Percentiles rank a stretch among this genome's conserved stretches.
These are phyloP conservation scores for Endomychus coccineus DNA, from an alignment of 2,888 invertebrate genomes.

Conservation along the genomic window DNA sequence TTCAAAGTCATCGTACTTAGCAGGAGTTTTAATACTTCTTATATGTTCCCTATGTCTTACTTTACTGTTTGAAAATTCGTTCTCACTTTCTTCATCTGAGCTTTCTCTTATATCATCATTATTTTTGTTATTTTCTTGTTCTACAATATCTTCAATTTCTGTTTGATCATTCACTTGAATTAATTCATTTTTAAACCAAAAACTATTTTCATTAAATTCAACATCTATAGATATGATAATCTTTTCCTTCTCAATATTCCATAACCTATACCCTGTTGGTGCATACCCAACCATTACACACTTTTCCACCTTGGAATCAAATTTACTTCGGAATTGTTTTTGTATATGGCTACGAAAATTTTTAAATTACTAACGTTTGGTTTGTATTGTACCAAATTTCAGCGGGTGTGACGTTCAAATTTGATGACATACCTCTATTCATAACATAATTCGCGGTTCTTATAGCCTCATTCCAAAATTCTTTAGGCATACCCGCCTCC, in stretches of 20 bases:
- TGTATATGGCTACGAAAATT: constrained; percentile 15
- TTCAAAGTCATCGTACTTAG: constrained; percentile 14
- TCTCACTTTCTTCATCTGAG: not conserved
- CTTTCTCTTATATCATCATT: not conserved
- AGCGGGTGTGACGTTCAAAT: constrained; percentile 4
- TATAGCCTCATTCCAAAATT: constrained; percentile 3
- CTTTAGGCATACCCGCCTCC: constrained; percentile 4
- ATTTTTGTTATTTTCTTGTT: not conserved
- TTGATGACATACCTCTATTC: constrained; percentile 7
- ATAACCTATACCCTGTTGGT: constrained; percentile 16
- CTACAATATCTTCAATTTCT: not conserved
- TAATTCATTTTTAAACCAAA: no score
- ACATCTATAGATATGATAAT: constrained; percentile 10
- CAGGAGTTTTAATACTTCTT: constrained; percentile 5
- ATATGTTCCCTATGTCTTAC: constrained; percentile 6
- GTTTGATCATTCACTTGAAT: no score
- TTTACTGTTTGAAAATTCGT: not conserved
- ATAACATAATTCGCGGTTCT: constrained; percentile 12
- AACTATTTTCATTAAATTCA: constrained; percentile 6
- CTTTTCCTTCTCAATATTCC: constrained; percentile 15
- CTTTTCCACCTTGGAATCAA: constrained; percentile 15
- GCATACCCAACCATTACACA: constrained; percentile 19
- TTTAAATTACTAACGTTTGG: constrained; percentile 9
- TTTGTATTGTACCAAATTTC: constrained; percentile 14
- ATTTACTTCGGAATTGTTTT: constrained; percentile 11